Evolutionary conservation across 2,888 invertebrate genomes (phyloP).

Genomic region (Xestia sexstrigata): DNA sequence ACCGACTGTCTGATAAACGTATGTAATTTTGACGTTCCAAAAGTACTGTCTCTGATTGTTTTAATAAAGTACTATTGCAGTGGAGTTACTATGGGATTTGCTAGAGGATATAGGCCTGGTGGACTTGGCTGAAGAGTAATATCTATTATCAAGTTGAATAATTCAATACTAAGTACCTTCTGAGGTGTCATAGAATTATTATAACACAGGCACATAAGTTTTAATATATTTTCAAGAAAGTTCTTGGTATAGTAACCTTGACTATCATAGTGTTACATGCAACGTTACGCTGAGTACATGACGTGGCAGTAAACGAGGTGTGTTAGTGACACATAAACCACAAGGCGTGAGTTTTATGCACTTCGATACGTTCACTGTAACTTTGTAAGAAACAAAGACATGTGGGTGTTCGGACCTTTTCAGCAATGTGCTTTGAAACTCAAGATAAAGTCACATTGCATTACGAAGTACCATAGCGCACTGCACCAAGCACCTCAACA

Average conservation of each 20-base stretch:
- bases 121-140: background rate
- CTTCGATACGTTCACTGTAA: background rate
- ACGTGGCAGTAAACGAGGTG: constrained; percentile 6
- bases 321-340: constrained; percentile 15
- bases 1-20: background rate
- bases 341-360: constrained; percentile 22
- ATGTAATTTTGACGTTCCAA: background rate
- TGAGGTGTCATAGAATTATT: background rate
- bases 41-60: background rate
- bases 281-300: constrained; percentile 1
- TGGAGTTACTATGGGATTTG: background rate
- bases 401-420: background rate
- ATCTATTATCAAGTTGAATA: background rate
- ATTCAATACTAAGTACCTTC: background rate
- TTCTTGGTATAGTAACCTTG: background rate
- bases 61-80: background rate
- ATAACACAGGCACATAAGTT: background rate
- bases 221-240: background rate
- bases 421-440: background rate
- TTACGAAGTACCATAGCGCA: background rate
- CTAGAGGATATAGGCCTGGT: background rate
- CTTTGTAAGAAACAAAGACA: background rate
- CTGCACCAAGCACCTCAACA: background rate
- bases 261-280: background rate
- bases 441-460: background rate